Percentiles rank a stretch among this genome's conserved stretches.
Evolutionary conservation across 1,140 invertebrate species (phyloP).

Genomic region (Leptopilina clavipes): DNA sequence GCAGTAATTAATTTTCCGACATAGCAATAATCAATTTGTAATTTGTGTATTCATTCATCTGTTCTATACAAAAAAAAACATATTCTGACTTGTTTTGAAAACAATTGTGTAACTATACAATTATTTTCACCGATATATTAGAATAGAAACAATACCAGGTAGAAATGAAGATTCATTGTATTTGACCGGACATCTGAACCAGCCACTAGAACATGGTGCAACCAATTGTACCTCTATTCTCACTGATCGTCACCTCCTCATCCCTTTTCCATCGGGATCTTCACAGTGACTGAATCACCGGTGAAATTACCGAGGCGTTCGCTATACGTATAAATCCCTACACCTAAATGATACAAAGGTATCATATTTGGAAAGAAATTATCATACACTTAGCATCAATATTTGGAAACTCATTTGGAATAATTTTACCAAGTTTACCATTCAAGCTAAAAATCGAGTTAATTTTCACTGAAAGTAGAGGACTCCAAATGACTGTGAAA

Average conservation of each 20-base stretch:
- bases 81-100: not conserved
- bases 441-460: too few relatives aligned
- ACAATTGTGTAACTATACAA: not conserved
- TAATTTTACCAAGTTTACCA: too few relatives aligned
- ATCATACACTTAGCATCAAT: too few relatives aligned
- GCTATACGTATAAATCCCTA: not conserved
- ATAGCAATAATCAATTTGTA: not conserved
- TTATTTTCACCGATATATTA: not conserved
- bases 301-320: conserved; percentile 6
- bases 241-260: conserved; percentile 5
- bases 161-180: not conserved
- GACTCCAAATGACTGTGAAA: too few relatives aligned
- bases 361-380: too few relatives aligned
- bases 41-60: not conserved
- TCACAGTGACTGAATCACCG: conserved; percentile 1
- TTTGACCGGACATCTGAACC: not conserved
- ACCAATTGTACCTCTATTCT: conserved; percentile 1
- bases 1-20: not conserved
- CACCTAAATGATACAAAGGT: not conserved
- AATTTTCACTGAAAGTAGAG: too few relatives aligned
- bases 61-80: not conserved
- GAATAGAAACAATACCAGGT: not conserved
- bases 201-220: not conserved
- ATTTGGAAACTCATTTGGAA: too few relatives aligned
- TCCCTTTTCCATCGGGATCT: not conserved